A percentile compares a stretch with the other conserved stretches of the same genome.
These are phyloP conservation scores for Halichoeres trimaculatus DNA, from an alignment of 2,113 vertebrate species.

Conservation along the genomic window DNA sequence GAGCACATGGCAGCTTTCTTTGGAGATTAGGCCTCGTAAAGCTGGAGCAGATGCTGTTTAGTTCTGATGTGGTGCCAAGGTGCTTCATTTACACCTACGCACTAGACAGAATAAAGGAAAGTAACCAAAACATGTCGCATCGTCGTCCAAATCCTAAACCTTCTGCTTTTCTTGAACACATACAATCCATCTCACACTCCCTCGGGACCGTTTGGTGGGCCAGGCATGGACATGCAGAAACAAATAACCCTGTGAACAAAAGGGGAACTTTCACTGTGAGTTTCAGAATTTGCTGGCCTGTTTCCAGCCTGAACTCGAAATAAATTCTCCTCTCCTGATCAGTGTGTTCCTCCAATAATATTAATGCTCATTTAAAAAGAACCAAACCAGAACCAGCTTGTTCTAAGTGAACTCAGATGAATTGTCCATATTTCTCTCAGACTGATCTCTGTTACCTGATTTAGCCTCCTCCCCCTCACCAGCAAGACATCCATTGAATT, in stretches of 20 bases:
- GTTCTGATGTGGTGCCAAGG: conserved; percentile 8
- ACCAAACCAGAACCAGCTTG: not conserved
- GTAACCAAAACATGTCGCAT: not conserved
- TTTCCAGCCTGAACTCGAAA: not conserved
- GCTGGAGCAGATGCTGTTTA: conserved; percentile 2
- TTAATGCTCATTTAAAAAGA: not conserved
- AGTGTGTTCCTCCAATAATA: not conserved
- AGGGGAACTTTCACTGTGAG: not conserved
- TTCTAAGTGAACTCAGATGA: not conserved
- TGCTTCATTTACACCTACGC: not conserved
- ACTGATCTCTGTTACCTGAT: not conserved
- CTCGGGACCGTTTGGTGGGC: too few relatives aligned
- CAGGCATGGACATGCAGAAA: too few relatives aligned
- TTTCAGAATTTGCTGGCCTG: not conserved
- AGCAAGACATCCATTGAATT: not conserved
- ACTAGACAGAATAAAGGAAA: not conserved
- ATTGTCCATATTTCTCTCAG: not conserved
- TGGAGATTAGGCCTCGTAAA: not conserved
- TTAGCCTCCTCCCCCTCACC: not conserved
- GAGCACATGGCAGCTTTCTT: not conserved
- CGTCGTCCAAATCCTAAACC: too few relatives aligned
- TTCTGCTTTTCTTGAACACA: too few relatives aligned
- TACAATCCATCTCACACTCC: too few relatives aligned
- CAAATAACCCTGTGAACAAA: too few relatives aligned
- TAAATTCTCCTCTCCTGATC: not conserved